Base-by-base conservation (phyloP, 2,113 vertebrate genomes). In the Pseudopodoces humilis region DNA sequence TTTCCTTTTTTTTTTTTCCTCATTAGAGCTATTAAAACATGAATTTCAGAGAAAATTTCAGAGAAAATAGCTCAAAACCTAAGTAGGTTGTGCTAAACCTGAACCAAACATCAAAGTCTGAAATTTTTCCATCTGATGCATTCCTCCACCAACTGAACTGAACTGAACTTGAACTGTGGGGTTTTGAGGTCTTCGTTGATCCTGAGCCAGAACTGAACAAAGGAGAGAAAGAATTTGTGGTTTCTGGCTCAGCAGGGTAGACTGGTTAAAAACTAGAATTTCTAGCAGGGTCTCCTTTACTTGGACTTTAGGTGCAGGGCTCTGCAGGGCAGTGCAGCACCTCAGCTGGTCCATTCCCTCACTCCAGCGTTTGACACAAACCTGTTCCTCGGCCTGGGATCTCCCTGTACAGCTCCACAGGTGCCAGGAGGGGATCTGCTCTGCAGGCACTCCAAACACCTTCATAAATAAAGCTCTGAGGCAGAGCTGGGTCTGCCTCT, bases 271-370 rank as follows among this genome's bases (percentile, higher is more conserved):
- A 86, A 9, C 15, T 4, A 44, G 6, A 9, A 53, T 49, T 87
- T 75, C 65, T 41, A 76, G 27, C 21, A 83, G 27, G 8, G 4
- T 49, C 2, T 56, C 20, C 52, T 59, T 81, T 35, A 1, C 39
- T 50, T 87, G 49, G 67, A 11, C 28, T 53, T 11, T 15, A 7
- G 1, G 3, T 20, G 37, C 19, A 37, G 74, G 24, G 35, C 22
- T 82, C 19, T 71, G 18, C 33, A 89, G 43, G 56, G 59, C 13
- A 24, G 18, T 10, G 23, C 35, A 46, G 44, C 39, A 28, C 7
- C 37, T 60, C 43, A 46, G 0, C 0, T 0, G 1, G 12, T 46
- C 21, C 18, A 14, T 63, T 12, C 11, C 15, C 18, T 77, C 43
- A 39, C 11, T 50, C 2, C 0, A 69, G 24, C 2, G 1, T 63